Evolutionary conservation across 2,888 invertebrate species (phyloP), one percentile per base, ranked within the genome.

Genomic region (Uloborus plumipes): DNA sequence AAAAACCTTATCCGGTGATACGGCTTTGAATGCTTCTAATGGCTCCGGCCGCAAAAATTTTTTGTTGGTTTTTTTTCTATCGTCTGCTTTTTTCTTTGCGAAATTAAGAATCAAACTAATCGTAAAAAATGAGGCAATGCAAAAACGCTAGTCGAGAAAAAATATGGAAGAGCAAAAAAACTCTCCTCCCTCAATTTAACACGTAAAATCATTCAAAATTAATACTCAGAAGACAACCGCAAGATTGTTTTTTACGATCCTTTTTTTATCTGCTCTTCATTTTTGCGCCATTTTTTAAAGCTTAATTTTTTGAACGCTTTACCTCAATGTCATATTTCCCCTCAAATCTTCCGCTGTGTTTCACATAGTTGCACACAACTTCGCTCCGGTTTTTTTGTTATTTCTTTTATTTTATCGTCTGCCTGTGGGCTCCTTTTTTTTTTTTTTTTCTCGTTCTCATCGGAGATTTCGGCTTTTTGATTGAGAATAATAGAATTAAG

Each of bases 161-260:
- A 55, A 31, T 26, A 51, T 50, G 51, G 16, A 51, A 66, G 66
- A 50, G 51, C 51, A 66, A 66, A 66, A 26, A 66, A 66, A 66
- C 66, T 50, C 64, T 81, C 75, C 74, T 73, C 74, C 69, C 80
- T 81, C 80, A 81, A 81, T 81, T 81, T 81, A 81, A 81, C 80
- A 81, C 80, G 80, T 81, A 81, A 81, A 81, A 81, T 81, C 80
- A 81, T 81, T 81, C 80, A 81, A 81, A 81, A 81, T 81, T 81
- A 81, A 81, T 81, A 81, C 80, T 70, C 74, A 59, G 55, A 69
- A 81, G 80, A 81, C 80, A 75, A 81, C 80, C 80, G 62, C 80
- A 81, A 81, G 80, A 81, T 74, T 81, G 74, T 74, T 81, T 81
- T 69, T 59, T 66, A 78, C 50, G 71, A 64, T 53, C 49, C 55